These are phyloP conservation scores for Balaenoptera acutorostrata DNA, from an alignment of 2,113 vertebrate species.

Conservation along the genomic window DNA sequence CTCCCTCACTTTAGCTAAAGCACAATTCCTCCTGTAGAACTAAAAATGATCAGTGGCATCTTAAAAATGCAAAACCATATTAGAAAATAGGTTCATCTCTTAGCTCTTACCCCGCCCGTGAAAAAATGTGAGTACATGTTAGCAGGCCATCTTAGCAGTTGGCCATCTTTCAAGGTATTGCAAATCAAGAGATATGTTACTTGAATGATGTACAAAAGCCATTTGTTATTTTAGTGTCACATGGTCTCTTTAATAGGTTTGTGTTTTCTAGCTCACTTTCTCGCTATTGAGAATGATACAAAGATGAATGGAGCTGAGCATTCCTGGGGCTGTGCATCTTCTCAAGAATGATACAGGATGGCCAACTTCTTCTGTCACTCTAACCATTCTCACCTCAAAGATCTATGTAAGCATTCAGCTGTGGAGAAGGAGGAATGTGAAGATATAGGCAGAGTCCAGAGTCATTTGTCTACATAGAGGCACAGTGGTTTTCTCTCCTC, in stretches of 20 bases:
- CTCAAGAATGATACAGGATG: too few species aligned
- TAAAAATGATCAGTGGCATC: background rate
- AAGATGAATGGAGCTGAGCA: background rate
- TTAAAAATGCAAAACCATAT: background rate
- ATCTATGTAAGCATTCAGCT: too few species aligned
- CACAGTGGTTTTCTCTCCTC: background rate
- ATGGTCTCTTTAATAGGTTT: background rate
- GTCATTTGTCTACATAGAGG: background rate
- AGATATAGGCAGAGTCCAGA: background rate
- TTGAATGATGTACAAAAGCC: background rate
- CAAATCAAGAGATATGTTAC: background rate
- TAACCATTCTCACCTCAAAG: too few species aligned
- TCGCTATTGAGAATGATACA: background rate
- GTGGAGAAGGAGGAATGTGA: fast-evolving
- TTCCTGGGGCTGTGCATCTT: fast-evolving
- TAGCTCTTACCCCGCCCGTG: background rate
- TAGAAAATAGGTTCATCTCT: background rate
- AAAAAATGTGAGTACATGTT: background rate
- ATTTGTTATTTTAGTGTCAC: background rate
- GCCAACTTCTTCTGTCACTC: background rate
- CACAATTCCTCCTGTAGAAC: background rate
- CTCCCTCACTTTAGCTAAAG: background rate
- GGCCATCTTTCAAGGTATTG: background rate
- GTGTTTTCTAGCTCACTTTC: background rate
- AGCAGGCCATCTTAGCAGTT: background rate